phyloP scores from a whole-genome alignment of 2,797 vertebrate species.

The Eupleurogrammus muticus region DNA sequence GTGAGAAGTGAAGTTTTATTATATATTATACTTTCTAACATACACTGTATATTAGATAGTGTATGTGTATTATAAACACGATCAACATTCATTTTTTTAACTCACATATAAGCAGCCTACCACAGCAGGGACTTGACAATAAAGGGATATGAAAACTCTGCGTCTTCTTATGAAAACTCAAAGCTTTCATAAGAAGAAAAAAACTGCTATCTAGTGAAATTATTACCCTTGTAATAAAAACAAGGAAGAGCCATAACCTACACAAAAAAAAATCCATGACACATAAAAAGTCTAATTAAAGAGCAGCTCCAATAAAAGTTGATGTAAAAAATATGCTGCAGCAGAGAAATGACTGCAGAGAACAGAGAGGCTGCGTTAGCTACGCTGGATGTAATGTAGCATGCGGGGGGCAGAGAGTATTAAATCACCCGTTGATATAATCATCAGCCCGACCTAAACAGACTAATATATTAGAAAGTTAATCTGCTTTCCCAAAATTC shows the following conservation, averaged over 20 bases:
- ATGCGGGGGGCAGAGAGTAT: conserved; percentile 31
- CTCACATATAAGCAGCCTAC: too few species aligned
- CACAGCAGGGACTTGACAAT: neutral
- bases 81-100: too few species aligned
- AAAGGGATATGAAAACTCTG: conserved; percentile 41
- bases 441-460: conserved; percentile 49
- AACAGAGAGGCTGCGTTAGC: conserved; percentile 18
- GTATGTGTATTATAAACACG: too few species aligned
- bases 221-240: neutral
- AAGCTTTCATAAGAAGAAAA: too few species aligned
- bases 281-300: conserved; percentile 16
- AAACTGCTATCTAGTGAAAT: neutral
- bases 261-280: conserved; percentile 3
- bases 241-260: neutral
- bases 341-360: conserved; percentile 12
- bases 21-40: too few species aligned
- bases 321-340: conserved; percentile 22
- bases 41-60: too few species aligned
- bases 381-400: conserved; percentile 30
- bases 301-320: conserved; percentile 24
- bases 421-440: conserved; percentile 49
- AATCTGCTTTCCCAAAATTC: neutral
- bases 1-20: too few species aligned
- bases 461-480: neutral
- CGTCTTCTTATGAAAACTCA: too few species aligned